Evolutionary conservation across 2,888 invertebrate species (phyloP).

Genomic region (Heteromurus nitidus): DNA sequence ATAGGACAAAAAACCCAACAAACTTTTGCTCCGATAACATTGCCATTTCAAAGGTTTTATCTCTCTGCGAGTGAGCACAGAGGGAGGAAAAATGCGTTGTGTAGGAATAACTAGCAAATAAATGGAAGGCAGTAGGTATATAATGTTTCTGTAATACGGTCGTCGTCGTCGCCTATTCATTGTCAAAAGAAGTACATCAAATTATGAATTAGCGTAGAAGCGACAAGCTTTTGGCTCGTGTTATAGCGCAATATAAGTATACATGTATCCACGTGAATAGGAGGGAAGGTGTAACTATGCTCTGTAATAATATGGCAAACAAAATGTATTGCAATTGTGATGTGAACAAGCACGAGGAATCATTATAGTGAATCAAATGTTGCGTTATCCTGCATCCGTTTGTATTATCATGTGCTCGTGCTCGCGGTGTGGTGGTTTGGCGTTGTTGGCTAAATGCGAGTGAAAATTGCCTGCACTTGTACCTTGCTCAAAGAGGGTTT

Average conservation of each 20-base stretch:
- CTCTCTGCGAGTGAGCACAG: not conserved
- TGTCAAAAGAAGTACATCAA: not conserved
- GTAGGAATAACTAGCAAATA: not conserved
- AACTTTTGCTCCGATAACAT: conserved; percentile 26
- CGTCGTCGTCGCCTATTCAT: not conserved
- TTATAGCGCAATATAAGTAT: not conserved
- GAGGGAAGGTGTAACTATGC: not conserved
- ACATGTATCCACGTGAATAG: not conserved
- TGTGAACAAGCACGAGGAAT: conserved; percentile 18
- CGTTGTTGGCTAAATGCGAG: too few relatives aligned
- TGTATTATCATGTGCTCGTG: conserved; percentile 11
- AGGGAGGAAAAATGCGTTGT: not conserved
- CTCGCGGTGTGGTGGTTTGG: not conserved
- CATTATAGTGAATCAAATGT: not conserved
- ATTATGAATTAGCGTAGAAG: too few relatives aligned
- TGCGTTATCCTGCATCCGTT: conserved; percentile 23
- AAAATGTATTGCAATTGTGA: conserved; percentile 8
- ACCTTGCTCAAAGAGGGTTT: conserved; percentile 9
- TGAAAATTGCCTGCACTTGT: conserved; percentile 9
- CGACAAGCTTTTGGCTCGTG: conserved; percentile 10
- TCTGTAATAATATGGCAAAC: not conserved
- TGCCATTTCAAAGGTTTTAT: not conserved
- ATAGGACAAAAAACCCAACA: not conserved
- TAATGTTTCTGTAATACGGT: too few relatives aligned
- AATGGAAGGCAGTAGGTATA: not conserved